Conservation (phyloP, 2,797 vertebrate species). For the Pelodytes ibericus region DNA sequence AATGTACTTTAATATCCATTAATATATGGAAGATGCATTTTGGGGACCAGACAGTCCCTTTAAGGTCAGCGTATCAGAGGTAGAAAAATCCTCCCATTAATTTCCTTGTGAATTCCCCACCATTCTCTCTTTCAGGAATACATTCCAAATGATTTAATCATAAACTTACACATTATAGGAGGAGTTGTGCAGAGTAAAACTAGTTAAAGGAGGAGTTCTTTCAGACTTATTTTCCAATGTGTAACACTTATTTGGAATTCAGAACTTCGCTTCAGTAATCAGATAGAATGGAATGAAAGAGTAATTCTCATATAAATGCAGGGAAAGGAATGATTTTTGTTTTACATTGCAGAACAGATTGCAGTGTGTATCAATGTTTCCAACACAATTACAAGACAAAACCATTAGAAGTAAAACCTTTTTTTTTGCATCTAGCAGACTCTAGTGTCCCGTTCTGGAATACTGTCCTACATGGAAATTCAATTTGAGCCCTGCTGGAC, state of each 20-base stretch:
- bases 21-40: no score
- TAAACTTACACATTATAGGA: background rate
- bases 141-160: no score
- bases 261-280: background rate
- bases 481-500: constrained; percentile 44
- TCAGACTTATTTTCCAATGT: background rate
- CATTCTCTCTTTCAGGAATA: no score
- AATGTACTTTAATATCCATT: no score
- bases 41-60: no score
- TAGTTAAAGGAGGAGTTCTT: background rate
- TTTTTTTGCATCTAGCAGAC: background rate
- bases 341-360: background rate
- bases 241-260: background rate
- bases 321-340: background rate
- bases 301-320: background rate
- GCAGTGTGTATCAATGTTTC: background rate
- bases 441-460: constrained; percentile 21
- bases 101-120: no score
- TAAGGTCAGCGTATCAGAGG: no score
- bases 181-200: background rate
- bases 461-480: constrained; percentile 48
- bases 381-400: background rate
- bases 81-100: no score
- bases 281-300: background rate
- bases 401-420: constrained; percentile 1